These are phyloP conservation scores for Epinephelus coioides DNA, from an alignment of 2,797 vertebrate species.

Conservation along the genomic window DNA sequence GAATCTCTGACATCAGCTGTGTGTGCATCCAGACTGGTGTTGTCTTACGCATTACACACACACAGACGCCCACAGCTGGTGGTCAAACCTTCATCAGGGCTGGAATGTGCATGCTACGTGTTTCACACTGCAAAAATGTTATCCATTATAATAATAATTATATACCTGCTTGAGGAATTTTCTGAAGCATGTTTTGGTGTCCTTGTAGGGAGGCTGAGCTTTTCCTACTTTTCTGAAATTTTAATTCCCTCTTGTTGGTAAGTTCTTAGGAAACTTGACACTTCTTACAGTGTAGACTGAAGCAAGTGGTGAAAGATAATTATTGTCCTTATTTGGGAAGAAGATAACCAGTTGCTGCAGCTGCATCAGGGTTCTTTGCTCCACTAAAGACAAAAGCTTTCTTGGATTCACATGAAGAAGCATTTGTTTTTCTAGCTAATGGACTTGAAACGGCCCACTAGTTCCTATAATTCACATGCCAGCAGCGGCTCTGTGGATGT, in stretches of 20 bases:
- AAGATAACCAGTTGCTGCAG: constrained; percentile 22
- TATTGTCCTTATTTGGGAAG: constrained; percentile 53
- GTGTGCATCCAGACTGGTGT: constrained; percentile 59
- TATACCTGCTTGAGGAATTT: background rate
- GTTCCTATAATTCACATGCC: constrained; percentile 50
- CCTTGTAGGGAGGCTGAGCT: constrained; percentile 5
- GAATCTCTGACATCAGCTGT: constrained; percentile 79
- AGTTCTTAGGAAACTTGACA: background rate
- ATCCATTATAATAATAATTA: background rate
- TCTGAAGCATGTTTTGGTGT: constrained; percentile 5
- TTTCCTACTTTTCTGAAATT: background rate
- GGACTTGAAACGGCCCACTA: constrained; percentile 17
- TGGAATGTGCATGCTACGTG: constrained; percentile 34
- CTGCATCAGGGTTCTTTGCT: constrained; percentile 21
- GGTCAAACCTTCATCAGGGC: constrained; percentile 31
- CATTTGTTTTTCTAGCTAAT: constrained; percentile 42
- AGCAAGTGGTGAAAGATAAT: constrained; percentile 23
- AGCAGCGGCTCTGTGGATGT: constrained; percentile 38
- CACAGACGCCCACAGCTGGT: constrained; percentile 53
- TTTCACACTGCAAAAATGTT: constrained; percentile 25
- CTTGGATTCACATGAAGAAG: constrained; percentile 42
- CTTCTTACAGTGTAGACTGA: constrained; percentile 3
- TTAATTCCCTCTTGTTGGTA: constrained; percentile 3
- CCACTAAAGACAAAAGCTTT: constrained; percentile 35
- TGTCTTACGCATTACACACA: constrained; percentile 56